These are phyloP conservation scores for Castor canadensis DNA, from an alignment of 2,113 vertebrate genomes.

Conservation along the genomic window DNA sequence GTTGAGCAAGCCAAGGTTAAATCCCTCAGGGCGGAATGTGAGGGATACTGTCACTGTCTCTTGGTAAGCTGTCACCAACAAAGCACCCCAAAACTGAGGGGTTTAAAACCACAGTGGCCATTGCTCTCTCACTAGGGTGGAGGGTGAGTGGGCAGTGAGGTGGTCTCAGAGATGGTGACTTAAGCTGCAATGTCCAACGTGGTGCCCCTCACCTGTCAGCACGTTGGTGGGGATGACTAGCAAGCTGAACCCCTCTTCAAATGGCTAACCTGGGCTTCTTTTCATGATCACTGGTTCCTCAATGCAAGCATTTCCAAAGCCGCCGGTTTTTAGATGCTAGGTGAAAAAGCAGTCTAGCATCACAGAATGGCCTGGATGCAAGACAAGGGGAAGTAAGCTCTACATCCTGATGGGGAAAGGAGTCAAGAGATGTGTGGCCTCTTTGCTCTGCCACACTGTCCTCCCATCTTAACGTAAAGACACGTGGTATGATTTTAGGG, in stretches of 20 bases:
- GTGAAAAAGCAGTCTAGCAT: accelerated
- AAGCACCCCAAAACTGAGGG: neutral
- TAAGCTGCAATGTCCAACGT: neutral
- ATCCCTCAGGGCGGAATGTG: neutral
- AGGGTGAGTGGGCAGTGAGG: neutral
- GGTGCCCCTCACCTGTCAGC: neutral
- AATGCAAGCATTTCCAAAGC: too few species aligned
- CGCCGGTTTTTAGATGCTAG: neutral
- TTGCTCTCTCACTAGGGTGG: accelerated
- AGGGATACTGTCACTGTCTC: neutral
- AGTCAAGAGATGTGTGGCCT: too few species aligned
- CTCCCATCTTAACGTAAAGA: neutral
- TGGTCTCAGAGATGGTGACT: neutral
- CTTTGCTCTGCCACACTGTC: neutral
- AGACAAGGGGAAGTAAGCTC: neutral
- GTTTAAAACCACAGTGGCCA: neutral
- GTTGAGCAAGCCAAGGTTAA: neutral
- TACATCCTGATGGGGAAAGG: neutral
- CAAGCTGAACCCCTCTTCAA: neutral
- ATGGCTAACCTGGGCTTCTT: neutral
- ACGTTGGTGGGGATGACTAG: neutral
- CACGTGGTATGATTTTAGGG: neutral
- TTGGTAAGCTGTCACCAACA: neutral
- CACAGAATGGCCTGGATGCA: neutral
- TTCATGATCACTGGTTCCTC: accelerated